Conservation (phyloP, 2,888 invertebrate species). For the Lysandra coridon region DNA sequence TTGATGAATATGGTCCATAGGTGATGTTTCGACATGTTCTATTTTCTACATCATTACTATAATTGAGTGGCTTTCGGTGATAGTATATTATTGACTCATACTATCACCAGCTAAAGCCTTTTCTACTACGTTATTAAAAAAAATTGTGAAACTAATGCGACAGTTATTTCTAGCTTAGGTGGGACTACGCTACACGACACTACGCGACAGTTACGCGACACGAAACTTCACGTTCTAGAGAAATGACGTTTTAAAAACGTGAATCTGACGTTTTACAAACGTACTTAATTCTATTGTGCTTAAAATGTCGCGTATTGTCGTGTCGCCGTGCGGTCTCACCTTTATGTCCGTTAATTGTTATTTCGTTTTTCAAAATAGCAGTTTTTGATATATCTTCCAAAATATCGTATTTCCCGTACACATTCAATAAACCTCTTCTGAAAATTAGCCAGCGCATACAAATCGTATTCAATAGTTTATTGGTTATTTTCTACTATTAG, state of each 20-base stretch:
- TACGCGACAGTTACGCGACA: too few species aligned
- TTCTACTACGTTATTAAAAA: not conserved
- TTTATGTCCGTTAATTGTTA: too few species aligned
- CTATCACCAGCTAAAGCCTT: not conserved
- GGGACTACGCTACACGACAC: too few species aligned
- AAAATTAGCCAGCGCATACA: slow-evolving; percentile 28
- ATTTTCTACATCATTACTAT: not conserved
- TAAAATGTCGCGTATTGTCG: too few species aligned
- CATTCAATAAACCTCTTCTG: not conserved
- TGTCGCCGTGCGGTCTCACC: too few species aligned
- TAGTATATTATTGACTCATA: not conserved
- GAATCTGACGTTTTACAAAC: too few species aligned
- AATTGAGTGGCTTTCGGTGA: too few species aligned
- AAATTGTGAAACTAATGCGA: too few species aligned
- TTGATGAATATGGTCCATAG: slow-evolving; percentile 39
- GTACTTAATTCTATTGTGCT: too few species aligned
- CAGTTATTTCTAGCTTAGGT: too few species aligned
- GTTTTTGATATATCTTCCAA: not conserved
- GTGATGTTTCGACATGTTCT: slow-evolving; percentile 14
- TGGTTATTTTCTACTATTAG: slow-evolving; percentile 28
- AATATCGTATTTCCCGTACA: not conserved
- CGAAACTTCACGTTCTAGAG: too few species aligned
- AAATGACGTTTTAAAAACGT: too few species aligned
- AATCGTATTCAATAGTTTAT: slow-evolving; percentile 31
- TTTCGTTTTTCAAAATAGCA: not conserved